Evolutionary conservation across 2,113 vertebrate species (phyloP), one percentile per base, ranked within the genome.

Genomic region (Gila orcuttii): DNA sequence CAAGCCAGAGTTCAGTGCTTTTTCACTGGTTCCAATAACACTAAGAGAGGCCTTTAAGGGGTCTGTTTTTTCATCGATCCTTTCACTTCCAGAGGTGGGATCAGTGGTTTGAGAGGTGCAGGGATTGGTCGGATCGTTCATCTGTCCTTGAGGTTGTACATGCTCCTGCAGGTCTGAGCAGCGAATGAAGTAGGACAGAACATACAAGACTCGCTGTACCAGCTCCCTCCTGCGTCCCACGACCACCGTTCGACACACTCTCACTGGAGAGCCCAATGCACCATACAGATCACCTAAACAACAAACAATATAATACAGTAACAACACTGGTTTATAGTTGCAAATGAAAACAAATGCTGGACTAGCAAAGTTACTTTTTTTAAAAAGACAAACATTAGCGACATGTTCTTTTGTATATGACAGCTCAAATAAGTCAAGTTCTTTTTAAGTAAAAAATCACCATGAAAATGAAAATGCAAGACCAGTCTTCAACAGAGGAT

Each of bases 131-230:
- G 87, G 52, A 19, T 87, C 84, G 87, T 91, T 87, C 1, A 92
- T 94, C 36, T 94, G 95, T 19, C 86, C 94, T 74, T 94, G 78
- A 91, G 73, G 91, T 6, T 69, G 85, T 9, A 80, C 42, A 91
- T 95, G 96, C 87, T 97, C 96, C 87, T 96, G 96, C 10, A 97
- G 94, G 89, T 97, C 96, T 4, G 96, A 97, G 92, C 96, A 97
- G 8, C 96, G 96, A 85, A 97, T 94, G 86, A 97, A 97, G 93
- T 97, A 97, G 59, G 96, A 97, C 0, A 97, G 94, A 64, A 96
- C 93, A 10, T 96, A 97, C 8, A 97, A 95, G 50, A 97, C 93
- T 12, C 95, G 94, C 86, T 97, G 96, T 60, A 97, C 96, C 91
- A 97, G 62, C 69, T 97, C 96, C 79, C 96, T 95, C 79, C 93